Evolutionary conservation across 2,113 vertebrate genomes (phyloP), one percentile per base, ranked within the genome.

Genomic region (Monarcha castaneiventris): DNA sequence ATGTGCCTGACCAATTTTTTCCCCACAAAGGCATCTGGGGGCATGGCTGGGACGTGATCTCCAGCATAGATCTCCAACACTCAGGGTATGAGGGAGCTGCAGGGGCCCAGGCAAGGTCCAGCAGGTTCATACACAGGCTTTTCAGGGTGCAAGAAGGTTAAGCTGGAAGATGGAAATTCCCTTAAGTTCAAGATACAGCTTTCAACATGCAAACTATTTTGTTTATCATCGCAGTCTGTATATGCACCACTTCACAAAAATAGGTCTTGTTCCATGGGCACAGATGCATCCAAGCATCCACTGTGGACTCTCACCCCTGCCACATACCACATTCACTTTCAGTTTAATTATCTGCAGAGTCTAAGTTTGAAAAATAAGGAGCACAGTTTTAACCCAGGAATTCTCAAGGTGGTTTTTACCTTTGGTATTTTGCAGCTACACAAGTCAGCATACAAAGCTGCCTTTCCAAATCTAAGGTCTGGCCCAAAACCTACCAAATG

Each of bases 271-370:
- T 89, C 62, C 3, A 44, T 0, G 21, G 51, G 84, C 79, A 81
- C 30, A 26, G 78, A 64, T 19, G 25, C 3, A 15, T 35, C 61
- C 63, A 32, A 48, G 15, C 44, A 54, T 29, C 83, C 49, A 69
- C 41, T 26, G 3, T 20, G 56, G 80, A 96, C 89, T 91, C 74
- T 11, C n/a, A 64, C 56, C 88, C 35, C 54, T 77, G 52, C 39
- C 52, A 71, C 35, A 11, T 6, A 22, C 29, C 54, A 44, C 6
- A 1, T 8, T 43, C 72, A 30, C 39, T 72, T 64, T 29, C 30
- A 49, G 59, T 59, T 96, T 84, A 96, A 97, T 85, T 46, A 93
- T 76, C 87, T 80, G 75, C 79, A 92, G 62, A 84, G 76, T 48
- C 80, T 46, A 64, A 64, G 58, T 12, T 20, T 7, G 54, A 66